These are phyloP conservation scores for Apamea epomidion DNA, from an alignment of 2,888 invertebrate species.

Conservation along the genomic window DNA sequence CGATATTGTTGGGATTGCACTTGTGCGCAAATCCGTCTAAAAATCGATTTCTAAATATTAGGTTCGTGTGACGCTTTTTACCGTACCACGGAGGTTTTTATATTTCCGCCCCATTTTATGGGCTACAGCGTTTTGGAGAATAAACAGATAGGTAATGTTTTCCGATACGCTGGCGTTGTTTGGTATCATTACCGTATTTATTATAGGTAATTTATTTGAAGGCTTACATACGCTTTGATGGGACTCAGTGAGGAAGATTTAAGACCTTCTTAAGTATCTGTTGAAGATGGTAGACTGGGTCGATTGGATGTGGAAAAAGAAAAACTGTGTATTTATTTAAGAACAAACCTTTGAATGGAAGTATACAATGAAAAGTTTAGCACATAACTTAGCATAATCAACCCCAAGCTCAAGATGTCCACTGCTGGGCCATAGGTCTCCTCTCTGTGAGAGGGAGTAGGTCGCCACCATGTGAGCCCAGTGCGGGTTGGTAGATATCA, in stretches of 20 bases:
- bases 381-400: too few relatives aligned
- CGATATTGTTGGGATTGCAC: slow-evolving; percentile 51
- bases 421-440: too few relatives aligned
- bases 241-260: not conserved
- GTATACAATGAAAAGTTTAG: not conserved
- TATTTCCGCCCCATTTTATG: slow-evolving; percentile 40
- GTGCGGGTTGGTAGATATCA: too few relatives aligned
- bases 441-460: too few relatives aligned
- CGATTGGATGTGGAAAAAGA: not conserved
- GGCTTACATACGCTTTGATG: not conserved
- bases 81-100: slow-evolving; percentile 26
- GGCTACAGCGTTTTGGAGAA: slow-evolving; percentile 28
- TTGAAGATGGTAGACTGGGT: not conserved
- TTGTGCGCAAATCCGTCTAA: slow-evolving; percentile 54
- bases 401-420: too few relatives aligned
- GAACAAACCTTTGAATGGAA: not conserved
- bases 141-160: slow-evolving; percentile 30
- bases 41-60: slow-evolving; percentile 63
- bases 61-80: slow-evolving; percentile 34
- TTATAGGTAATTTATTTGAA: slow-evolving; percentile 25
- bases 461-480: too few relatives aligned
- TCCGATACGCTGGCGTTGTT: slow-evolving; percentile 17
- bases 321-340: not conserved
- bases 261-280: not conserved
- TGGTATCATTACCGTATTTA: slow-evolving; percentile 13